Evolutionary conservation across 1,140 invertebrate genomes (phyloP).

Genomic region (Zaprionus vittiger): DNA sequence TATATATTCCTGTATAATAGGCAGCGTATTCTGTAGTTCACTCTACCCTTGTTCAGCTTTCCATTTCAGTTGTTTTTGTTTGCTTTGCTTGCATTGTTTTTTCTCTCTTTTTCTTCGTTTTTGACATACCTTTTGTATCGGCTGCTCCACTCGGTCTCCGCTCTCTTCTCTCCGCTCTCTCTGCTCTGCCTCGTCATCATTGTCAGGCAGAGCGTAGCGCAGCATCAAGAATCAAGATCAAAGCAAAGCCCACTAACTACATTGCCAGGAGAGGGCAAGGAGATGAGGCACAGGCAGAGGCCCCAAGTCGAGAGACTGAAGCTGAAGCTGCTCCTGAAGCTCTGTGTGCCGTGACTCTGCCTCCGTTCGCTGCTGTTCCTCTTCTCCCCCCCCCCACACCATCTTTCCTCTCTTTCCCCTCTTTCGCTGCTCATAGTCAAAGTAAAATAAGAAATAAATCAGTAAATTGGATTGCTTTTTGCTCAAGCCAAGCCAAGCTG

Average conservation of each 20-base stretch:
- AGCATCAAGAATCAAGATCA: constrained; percentile 78
- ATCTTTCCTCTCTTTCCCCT: constrained; percentile 11
- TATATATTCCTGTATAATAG: neutral
- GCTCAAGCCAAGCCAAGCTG: constrained; percentile 53
- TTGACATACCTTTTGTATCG: constrained; percentile 69
- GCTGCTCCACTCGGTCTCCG: constrained; percentile 28
- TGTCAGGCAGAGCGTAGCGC: constrained; percentile 61
- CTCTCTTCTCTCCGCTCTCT: constrained; percentile 15
- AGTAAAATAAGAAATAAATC: constrained; percentile 83
- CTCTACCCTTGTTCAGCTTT: constrained; percentile 12
- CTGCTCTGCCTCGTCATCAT: constrained; percentile 72
- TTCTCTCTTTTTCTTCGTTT: constrained; percentile 31
- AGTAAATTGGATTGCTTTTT: constrained; percentile 83
- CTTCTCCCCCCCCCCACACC: constrained; percentile 25
- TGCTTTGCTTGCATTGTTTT: constrained; percentile 35
- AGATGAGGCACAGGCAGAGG: constrained; percentile 12
- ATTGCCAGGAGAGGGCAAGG: constrained; percentile 29
- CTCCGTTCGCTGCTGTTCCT: constrained; percentile 56
- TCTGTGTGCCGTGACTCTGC: constrained; percentile 67
- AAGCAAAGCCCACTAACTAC: constrained; percentile 81
- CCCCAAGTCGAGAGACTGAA: constrained; percentile 5
- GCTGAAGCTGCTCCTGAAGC: constrained; percentile 23
- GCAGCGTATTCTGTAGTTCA: constrained; percentile 9
- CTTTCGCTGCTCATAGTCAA: constrained; percentile 64
- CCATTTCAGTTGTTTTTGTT: constrained; percentile 45